Evolutionary conservation across 2,113 vertebrate genomes (phyloP), one percentile per base, ranked within the genome.

Genomic region (Datnioides undecimradiatus): DNA sequence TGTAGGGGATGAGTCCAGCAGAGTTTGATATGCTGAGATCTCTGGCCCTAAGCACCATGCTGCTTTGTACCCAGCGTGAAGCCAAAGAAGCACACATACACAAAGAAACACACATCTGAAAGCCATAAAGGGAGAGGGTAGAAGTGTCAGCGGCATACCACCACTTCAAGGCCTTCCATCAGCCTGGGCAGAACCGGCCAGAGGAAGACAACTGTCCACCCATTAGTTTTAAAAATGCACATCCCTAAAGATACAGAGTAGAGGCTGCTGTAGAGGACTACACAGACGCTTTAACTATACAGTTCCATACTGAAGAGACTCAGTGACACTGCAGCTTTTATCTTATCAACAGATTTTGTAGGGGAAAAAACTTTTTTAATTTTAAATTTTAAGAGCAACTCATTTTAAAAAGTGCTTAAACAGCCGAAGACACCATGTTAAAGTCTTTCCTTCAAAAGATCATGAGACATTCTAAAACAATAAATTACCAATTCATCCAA

Each of bases 91-190:
- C 73, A 83, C 58, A 76, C 76, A 55, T 21, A 80, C n/a, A 49
- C 74, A 72, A 52, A 64, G 11, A 83, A 73, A 77, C 74, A 74
- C 76, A 87, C 86, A 85, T 86, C 78, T 88, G 87, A 85, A 86
- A 87, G 83, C 73, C 66, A 88, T 88, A 80, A 91, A 87, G 43
- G n/a, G 54, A 71, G 23, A 59, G 46, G 59, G 46, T 11, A 65
- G 25, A 72, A 63, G 68, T 60, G 65, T 81, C 59, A 70, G 66
- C 59, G 66, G 66, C 43, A 74, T 71, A 74, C 49, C 31, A 58
- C 59, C 60, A 23, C 36, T 38, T 73, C 54, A 76, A 63, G 72
- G 54, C 36, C 51, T 82, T 75, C 48, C 59, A 70, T 41, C 78
- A 71, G 21, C 21, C 48, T 25, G 40, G n/a, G 25, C 25, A 46